Evolutionary conservation across 2,888 invertebrate species (phyloP).

Genomic region (Meghimatium bilineatum): DNA sequence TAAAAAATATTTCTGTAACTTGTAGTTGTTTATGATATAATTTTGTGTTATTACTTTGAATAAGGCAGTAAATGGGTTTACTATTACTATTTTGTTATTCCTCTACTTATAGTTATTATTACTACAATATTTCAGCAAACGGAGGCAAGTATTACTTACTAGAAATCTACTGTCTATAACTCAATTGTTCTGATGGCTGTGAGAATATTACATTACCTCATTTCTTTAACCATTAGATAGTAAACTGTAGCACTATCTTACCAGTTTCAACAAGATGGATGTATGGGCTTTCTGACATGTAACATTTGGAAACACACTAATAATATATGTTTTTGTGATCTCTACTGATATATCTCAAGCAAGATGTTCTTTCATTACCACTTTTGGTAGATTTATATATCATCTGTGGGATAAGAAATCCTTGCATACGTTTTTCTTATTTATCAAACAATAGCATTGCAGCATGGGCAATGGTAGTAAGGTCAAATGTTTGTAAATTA

Average conservation of each 20-base stretch:
- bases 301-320: background rate
- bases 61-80: background rate
- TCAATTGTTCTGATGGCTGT: background rate
- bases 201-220: background rate
- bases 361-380: too few species aligned
- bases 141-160: constrained; percentile 27
- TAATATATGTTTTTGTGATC: background rate
- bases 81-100: background rate
- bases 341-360: too few species aligned
- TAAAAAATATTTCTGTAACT: too few species aligned
- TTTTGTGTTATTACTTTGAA: background rate
- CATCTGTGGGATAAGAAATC: too few species aligned
- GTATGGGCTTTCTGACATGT: background rate
- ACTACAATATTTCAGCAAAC: constrained; percentile 7
- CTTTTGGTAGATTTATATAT: too few species aligned
- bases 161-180: background rate
- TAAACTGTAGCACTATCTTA: background rate
- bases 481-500: too few species aligned
- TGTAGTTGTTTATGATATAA: too few species aligned
- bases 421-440: too few species aligned
- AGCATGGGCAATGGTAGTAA: too few species aligned
- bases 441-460: too few species aligned
- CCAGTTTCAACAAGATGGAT: background rate
- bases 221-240: background rate
- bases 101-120: background rate